Percentiles rank a stretch among this genome's conserved stretches.
These are phyloP conservation scores for Ceyx cyanopectus DNA, from an alignment of 2,113 vertebrate genomes.

Conservation along the genomic window DNA sequence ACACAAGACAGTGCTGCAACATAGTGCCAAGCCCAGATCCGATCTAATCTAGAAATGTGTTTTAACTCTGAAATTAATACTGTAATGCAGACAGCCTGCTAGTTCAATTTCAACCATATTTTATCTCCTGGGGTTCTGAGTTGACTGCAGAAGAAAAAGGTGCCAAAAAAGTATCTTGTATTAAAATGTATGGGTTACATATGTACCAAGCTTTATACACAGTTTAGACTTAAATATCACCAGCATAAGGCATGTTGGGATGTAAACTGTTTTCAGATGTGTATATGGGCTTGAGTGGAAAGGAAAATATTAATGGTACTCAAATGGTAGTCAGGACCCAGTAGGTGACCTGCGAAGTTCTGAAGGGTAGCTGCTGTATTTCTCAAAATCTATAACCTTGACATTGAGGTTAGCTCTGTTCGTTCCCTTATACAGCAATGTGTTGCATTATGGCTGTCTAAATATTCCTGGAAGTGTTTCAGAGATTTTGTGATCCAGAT, in stretches of 20 bases:
- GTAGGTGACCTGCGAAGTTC: slow-evolving; percentile 37
- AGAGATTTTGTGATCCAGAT: slow-evolving; percentile 64
- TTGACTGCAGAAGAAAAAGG: slow-evolving; percentile 55
- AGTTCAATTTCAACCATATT: slow-evolving; percentile 41
- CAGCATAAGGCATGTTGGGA: slow-evolving; percentile 3
- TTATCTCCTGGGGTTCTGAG: slow-evolving; percentile 39
- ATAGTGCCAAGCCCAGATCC: neutral
- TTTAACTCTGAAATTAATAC: slow-evolving; percentile 45
- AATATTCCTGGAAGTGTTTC: slow-evolving; percentile 45
- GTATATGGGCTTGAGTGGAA: slow-evolving; percentile 6
- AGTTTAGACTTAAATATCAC: slow-evolving; percentile 32
- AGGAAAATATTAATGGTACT: slow-evolving; percentile 43
- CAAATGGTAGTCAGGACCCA: slow-evolving; percentile 17
- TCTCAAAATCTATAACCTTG: slow-evolving; percentile 48
- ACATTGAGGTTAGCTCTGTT: slow-evolving; percentile 28
- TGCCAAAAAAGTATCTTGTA: slow-evolving; percentile 35
- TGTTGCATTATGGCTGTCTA: slow-evolving; percentile 60
- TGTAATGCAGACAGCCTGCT: slow-evolving; percentile 29
- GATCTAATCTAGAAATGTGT: slow-evolving; percentile 40
- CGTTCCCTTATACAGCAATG: neutral
- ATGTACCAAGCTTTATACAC: slow-evolving; percentile 11
- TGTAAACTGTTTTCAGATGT: slow-evolving; percentile 66
- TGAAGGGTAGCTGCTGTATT: slow-evolving; percentile 48
- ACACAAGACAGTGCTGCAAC: slow-evolving; percentile 5
- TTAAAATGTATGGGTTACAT: slow-evolving; percentile 63